These are phyloP conservation scores for Selene dorsalis DNA, from an alignment of 2,797 vertebrate genomes.

Conservation along the genomic window DNA sequence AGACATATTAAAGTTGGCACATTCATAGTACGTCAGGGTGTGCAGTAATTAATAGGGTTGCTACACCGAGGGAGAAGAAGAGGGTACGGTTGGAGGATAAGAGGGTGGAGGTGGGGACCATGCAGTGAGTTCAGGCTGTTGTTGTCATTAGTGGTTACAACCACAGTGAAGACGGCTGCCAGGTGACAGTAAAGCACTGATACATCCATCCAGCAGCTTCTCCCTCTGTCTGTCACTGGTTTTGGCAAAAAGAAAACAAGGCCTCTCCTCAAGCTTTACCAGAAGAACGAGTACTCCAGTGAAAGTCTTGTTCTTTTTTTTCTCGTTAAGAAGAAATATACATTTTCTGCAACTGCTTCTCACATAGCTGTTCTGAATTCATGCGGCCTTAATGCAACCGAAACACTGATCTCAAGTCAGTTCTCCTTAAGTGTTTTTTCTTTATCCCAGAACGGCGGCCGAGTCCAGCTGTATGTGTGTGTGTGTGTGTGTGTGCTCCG, in stretches of 20 bases:
- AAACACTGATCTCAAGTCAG: constrained; percentile 21
- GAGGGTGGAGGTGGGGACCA: constrained; percentile 67
- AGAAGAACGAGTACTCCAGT: constrained; percentile 27
- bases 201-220: constrained; percentile 62
- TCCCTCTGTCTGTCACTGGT: constrained; percentile 38
- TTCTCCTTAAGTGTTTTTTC: constrained; percentile 20
- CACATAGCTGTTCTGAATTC: constrained; percentile 37
- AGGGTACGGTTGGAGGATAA: constrained; percentile 45
- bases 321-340: constrained; percentile 49
- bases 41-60: constrained; percentile 76
- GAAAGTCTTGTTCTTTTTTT: constrained; percentile 28
- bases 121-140: constrained; percentile 78
- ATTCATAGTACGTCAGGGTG: constrained; percentile 83
- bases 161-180: constrained; percentile 70
- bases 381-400: constrained; percentile 32
- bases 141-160: constrained; percentile 60
- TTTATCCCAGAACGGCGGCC: constrained; percentile 21
- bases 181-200: constrained; percentile 69
- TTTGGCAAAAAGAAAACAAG: constrained; percentile 61
- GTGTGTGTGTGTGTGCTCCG: constrained; percentile 19
- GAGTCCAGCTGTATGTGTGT: constrained; percentile 48
- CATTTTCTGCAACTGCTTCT: constrained; percentile 50
- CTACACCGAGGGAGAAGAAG: constrained; percentile 70
- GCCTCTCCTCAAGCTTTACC: constrained; percentile 33
- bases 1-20: constrained; percentile 78